Evolutionary conservation across 1,140 invertebrate genomes (phyloP).

Genomic region (Meloidogyne chitwoodi): DNA sequence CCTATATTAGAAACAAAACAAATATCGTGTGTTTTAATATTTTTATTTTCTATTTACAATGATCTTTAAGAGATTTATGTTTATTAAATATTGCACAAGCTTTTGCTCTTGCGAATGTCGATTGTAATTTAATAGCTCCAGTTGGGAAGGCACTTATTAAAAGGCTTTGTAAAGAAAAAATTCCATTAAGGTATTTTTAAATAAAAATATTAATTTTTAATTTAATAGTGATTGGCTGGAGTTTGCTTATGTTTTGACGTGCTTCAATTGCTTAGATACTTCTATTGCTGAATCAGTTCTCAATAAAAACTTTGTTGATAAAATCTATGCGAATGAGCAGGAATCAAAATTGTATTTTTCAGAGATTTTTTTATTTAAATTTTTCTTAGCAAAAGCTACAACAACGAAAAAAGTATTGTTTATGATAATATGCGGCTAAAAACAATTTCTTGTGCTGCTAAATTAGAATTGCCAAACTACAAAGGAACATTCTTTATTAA

Average conservation of each 20-base stretch:
- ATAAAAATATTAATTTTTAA: background rate
- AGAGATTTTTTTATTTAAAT: background rate
- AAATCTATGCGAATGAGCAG: background rate
- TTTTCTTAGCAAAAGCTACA: background rate
- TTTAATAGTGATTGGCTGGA: background rate
- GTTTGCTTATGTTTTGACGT: slow-evolving; percentile 1
- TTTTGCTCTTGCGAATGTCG: background rate
- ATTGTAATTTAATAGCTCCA: background rate
- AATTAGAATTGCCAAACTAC: background rate
- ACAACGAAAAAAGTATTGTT: background rate
- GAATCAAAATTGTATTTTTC: background rate
- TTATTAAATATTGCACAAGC: background rate
- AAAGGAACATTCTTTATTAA: background rate
- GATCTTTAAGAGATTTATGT: background rate
- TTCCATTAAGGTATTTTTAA: background rate
- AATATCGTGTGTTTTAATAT: background rate
- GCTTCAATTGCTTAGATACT: background rate
- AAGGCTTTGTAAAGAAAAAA: background rate
- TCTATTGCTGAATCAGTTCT: slow-evolving; percentile 7
- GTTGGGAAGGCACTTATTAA: background rate
- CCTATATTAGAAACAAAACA: background rate
- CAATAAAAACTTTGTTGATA: background rate
- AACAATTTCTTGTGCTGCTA: slow-evolving; percentile 4
- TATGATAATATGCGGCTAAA: background rate
- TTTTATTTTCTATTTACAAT: background rate